phyloP scores from a whole-genome alignment of 2,797 vertebrate genomes.

The Brachyalestes nurse region DNA sequence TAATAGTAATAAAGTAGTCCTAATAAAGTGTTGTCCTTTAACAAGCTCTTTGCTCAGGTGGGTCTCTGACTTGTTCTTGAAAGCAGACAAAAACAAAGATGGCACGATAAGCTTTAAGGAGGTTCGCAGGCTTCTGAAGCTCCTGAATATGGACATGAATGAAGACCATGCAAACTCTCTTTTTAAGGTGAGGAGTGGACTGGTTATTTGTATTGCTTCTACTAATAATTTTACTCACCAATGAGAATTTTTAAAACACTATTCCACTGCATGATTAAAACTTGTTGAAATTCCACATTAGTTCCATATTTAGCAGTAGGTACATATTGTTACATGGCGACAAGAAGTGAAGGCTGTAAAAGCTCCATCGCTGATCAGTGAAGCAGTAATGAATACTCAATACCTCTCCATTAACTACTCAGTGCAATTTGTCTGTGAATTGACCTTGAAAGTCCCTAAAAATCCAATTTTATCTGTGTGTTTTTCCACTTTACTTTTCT shows the following conservation, averaged over 20 bases:
- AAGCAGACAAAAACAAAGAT: slow-evolving; percentile 94
- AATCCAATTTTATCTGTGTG: too few species aligned
- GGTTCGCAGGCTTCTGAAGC: slow-evolving; percentile 85
- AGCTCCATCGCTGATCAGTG: too few species aligned
- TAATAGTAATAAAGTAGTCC: too few species aligned
- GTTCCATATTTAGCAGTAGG: neutral
- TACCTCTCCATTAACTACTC: too few species aligned
- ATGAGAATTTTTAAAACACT: neutral
- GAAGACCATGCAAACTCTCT: slow-evolving; percentile 86
- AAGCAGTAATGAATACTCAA: too few species aligned
- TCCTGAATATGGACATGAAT: slow-evolving; percentile 97
- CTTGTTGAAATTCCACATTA: neutral
- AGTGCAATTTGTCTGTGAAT: too few species aligned
- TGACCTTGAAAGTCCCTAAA: too few species aligned
- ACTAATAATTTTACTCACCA: neutral
- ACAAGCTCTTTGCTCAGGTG: slow-evolving; percentile 76
- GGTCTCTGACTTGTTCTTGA: slow-evolving; percentile 95
- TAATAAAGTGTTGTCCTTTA: slow-evolving; percentile 72
- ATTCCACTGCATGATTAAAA: neutral
- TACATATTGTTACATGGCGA: neutral
- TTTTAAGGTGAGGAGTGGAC: slow-evolving; percentile 81
- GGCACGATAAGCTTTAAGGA: slow-evolving; percentile 94
- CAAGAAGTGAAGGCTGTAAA: too few species aligned
- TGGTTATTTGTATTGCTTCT: neutral
- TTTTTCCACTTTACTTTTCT: neutral